phyloP scores from a whole-genome alignment of 1,140 invertebrate species.

The Drosophila rhopaloa region DNA sequence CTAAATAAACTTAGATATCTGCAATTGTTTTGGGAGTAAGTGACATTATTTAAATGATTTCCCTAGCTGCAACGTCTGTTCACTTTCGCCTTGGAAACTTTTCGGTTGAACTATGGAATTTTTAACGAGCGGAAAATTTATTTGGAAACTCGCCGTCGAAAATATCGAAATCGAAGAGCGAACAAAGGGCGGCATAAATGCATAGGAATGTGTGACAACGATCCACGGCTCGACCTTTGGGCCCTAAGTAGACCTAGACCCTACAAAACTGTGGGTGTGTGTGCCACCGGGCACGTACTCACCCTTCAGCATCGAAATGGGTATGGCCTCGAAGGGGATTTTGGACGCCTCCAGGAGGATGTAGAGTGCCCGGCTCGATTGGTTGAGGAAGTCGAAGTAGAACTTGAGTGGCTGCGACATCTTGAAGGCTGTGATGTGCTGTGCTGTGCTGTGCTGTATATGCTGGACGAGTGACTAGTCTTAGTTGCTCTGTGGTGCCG shows the following conservation, averaged over 20 bases:
- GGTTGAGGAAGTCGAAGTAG: slow-evolving; percentile 90
- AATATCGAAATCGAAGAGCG: slow-evolving; percentile 24
- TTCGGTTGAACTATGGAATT: slow-evolving; percentile 48
- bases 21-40: neutral
- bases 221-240: slow-evolving; percentile 41
- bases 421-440: slow-evolving; percentile 12
- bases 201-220: slow-evolving; percentile 34
- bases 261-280: neutral
- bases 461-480: slow-evolving; percentile 4
- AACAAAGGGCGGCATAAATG: slow-evolving; percentile 46
- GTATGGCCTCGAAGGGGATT: slow-evolving; percentile 87
- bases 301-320: slow-evolving; percentile 87
- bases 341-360: slow-evolving; percentile 88
- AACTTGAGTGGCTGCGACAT: slow-evolving; percentile 86
- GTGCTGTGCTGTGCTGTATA: neutral
- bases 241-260: neutral
- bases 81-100: slow-evolving; percentile 65
- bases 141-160: slow-evolving; percentile 22
- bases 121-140: slow-evolving; percentile 72
- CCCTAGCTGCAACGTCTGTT: neutral
- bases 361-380: slow-evolving; percentile 89
- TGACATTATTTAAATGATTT: slow-evolving; percentile 2
- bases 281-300: slow-evolving; percentile 48
- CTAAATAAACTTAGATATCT: too few relatives aligned
- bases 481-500: neutral